These are phyloP conservation scores for Gallirallus australis DNA, from an alignment of 2,797 vertebrate species.

Conservation along the genomic window DNA sequence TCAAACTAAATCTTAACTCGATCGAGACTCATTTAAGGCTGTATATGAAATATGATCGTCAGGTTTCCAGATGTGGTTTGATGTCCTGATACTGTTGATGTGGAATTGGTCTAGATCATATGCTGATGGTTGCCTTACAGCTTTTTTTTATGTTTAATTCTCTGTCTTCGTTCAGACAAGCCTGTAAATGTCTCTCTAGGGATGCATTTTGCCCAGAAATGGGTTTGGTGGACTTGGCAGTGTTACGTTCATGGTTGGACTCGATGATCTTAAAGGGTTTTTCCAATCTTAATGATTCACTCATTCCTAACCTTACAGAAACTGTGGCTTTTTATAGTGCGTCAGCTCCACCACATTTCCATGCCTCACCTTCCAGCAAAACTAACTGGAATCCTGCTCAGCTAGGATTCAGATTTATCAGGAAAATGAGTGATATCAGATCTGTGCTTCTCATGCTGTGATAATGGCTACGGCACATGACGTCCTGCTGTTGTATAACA, in stretches of 20 bases:
- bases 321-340: neutral
- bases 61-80: neutral
- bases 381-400: neutral
- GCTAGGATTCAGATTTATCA: neutral
- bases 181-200: neutral
- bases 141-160: neutral
- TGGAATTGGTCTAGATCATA: neutral
- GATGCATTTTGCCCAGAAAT: neutral
- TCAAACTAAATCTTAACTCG: neutral
- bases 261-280: neutral
- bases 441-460: neutral
- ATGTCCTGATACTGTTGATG: neutral
- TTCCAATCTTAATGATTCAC: neutral
- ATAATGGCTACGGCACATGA: neutral
- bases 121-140: neutral
- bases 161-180: neutral
- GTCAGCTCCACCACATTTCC: neutral
- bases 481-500: neutral
- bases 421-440: neutral
- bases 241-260: neutral
- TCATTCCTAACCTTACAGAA: neutral
- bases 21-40: neutral
- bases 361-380: neutral
- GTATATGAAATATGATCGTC: neutral
- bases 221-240: neutral